phyloP scores from a whole-genome alignment of 2,113 vertebrate genomes.

The Eira barbara region DNA sequence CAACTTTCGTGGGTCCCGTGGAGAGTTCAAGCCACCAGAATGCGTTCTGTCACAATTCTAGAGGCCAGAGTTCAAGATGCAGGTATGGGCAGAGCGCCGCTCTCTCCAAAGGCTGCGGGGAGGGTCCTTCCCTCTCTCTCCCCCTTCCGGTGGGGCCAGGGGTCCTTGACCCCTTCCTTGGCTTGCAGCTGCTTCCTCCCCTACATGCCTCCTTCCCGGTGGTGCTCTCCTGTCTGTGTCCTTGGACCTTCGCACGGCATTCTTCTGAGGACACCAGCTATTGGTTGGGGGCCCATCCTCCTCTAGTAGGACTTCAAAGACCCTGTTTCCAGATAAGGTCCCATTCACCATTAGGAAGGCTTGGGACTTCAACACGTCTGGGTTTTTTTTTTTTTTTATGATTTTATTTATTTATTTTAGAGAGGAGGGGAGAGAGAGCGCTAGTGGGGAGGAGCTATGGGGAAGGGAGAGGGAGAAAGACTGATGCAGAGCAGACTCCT shows the following conservation, averaged over 20 bases:
- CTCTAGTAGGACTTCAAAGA: background rate
- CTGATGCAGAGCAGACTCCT: background rate
- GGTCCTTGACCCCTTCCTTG: background rate
- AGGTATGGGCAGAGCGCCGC: fast-evolving
- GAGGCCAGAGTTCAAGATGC: too few species aligned
- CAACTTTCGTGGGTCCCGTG: fast-evolving
- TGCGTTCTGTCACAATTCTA: background rate
- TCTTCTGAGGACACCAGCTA: background rate
- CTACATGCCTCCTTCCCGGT: background rate
- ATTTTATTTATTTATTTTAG: background rate
- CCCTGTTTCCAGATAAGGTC: background rate
- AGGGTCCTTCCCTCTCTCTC: background rate
- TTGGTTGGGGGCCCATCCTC: too few species aligned
- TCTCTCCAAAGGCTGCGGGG: background rate
- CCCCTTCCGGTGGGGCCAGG: fast-evolving
- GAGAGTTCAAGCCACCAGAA: background rate
- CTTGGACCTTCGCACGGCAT: background rate
- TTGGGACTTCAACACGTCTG: background rate
- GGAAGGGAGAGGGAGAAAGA: background rate
- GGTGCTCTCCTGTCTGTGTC: background rate
- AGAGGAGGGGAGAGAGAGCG: background rate
- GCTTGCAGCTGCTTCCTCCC: background rate
- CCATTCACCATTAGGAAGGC: fast-evolving
- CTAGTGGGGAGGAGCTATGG: background rate
- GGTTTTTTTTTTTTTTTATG: too few species aligned